Evolutionary conservation across 2,888 invertebrate genomes (phyloP), one percentile per base, ranked within the genome.

Genomic region (Acrobasis consociella): DNA sequence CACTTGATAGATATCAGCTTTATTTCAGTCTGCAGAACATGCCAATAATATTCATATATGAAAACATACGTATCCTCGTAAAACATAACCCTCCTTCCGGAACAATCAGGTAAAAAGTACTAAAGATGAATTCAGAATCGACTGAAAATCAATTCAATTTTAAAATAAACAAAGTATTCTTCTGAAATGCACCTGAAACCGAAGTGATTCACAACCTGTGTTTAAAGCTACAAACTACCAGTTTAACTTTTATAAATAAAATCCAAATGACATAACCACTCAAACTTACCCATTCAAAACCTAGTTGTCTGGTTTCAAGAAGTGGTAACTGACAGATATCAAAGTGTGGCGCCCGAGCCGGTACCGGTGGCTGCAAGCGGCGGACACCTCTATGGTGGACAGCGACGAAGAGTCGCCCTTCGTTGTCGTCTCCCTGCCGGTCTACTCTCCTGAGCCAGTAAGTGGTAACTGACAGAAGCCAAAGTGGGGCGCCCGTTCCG

Each of bases 381-480:
- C 87, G 77, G 88, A 89, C 70, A 71, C 75, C 77, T 85, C 83
- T 49, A 94, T 94, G 94, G 86, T 92, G 82, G 94, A 94, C 81
- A 94, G 94, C 83, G 95, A 95, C 85, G 95, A 95, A 72, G 95
- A 95, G 78, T 93, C 94, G 56, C 91, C 94, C 49, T 95, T 95
- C 85, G 93, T 94, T 74, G 94, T 96, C 78, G 93, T 96, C 80
- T 94, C 95, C 62, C 89, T 95, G 75, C 95, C 95, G 56, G 94
- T 94, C 69, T 94, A 94, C 87, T 91, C 92, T 70, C 93, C 94
- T 13, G 86, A 87, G 58, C 82, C 85, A 42, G 42, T 42, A 42
- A 42, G 42, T 42, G 42, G 13, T 10, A 42, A 13, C 42, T 5
- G 13, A 5, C n/a, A n/a, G n/a, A n/a, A n/a, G n/a, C n/a, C 71